Base-by-base conservation (phyloP, 2,797 vertebrate genomes). In the Tenualosa ilisha region DNA sequence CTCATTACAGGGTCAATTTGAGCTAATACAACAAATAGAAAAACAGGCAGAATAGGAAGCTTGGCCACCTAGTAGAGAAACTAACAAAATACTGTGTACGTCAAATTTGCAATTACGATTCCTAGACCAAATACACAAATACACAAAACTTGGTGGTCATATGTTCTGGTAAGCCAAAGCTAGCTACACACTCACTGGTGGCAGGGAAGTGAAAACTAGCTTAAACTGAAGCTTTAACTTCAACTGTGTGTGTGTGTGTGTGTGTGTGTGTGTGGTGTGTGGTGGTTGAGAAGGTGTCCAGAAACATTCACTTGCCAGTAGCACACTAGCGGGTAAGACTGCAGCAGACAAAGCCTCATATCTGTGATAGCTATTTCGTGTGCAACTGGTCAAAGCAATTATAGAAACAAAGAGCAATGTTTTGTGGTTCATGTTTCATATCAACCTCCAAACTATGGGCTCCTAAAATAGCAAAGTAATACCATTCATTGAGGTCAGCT, bases 371-470 rank as follows among this genome's bases (percentile, higher is more conserved):
- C 68, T 40, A 31, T 22, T 22, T 46, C 9, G 2, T 46, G 72
- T 79, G 72, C 72, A 79, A 79, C 72, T 79, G 68, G 13, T 40
- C 4, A 6, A 40, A 43, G 7, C 72, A 20, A 75, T 75, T 65
- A 65, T 40, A 72, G 65, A 72, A 72, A 72, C 26, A 17, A 40
- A 20, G 20, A 37, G 3, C 0, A 46, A 7, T 75, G 68, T 17
- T 43, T 79, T 8, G 72, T 79, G 72, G 72, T 43, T 79, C 72
- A 79, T 79, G 40, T 46, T 43, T 79, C 37, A 79, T 46, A 37
- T 79, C 37, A 20, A 43, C 37, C 40, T 79, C 72, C 72, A 37
- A 72, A 72, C 26, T 12, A 68, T 37, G 24, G 63, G 26, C 24
- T 20, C 68, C 68, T 20, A 17, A 75, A 40, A 75, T 75, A 43